phyloP scores from a whole-genome alignment of 2,797 vertebrate genomes.

The Ctenopoma multispine region DNA sequence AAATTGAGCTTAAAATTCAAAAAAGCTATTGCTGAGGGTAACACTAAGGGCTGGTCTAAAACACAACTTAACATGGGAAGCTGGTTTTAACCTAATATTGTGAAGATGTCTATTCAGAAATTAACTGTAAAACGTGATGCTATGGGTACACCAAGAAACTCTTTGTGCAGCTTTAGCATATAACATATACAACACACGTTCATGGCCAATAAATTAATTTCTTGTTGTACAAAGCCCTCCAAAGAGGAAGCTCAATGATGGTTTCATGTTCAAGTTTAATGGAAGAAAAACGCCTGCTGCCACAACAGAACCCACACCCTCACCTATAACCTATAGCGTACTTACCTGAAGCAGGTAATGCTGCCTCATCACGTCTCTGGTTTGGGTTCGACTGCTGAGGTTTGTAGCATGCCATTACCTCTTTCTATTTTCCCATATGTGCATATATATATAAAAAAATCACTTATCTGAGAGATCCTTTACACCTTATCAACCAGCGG shows the following conservation, averaged over 20 bases:
- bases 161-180: conserved; percentile 6
- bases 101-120: background rate
- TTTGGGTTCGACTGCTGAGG: too few relatives aligned
- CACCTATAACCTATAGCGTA: too few relatives aligned
- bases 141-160: background rate
- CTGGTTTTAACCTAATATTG: background rate
- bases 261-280: conserved; percentile 44
- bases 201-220: conserved; percentile 22
- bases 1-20: background rate
- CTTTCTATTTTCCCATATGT: too few relatives aligned
- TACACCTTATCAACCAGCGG: conserved; percentile 1
- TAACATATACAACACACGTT: conserved; percentile 39
- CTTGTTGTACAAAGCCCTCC: conserved; percentile 3
- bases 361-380: too few relatives aligned
- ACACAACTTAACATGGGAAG: conserved; percentile 2
- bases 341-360: background rate
- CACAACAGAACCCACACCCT: conserved; percentile 13
- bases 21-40: conserved; percentile 12
- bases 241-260: background rate
- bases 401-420: too few relatives aligned
- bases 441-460: too few relatives aligned
- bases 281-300: conserved; percentile 15
- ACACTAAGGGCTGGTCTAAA: conserved; percentile 23
- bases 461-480: conserved; percentile 11
- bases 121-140: background rate